Percentiles rank a stretch among this genome's conserved stretches.
Conservation (phyloP, 1,140 invertebrate genomes). For the Calosoma granatense region DNA sequence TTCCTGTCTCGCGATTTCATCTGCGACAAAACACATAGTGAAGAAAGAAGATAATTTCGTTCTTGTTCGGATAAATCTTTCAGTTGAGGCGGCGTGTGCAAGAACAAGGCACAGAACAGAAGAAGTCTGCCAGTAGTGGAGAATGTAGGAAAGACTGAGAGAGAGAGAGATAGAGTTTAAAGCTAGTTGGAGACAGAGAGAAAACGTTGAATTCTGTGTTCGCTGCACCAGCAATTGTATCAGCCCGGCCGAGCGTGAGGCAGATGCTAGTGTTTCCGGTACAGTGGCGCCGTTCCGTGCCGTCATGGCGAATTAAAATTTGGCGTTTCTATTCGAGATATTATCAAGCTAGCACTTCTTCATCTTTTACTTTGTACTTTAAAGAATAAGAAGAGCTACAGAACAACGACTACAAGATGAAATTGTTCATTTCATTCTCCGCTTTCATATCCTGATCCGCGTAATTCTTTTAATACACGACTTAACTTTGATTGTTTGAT, state of each 20-base stretch:
- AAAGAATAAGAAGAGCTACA: too few species aligned
- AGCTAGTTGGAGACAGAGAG: neutral
- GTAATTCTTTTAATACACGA: constrained; percentile 8
- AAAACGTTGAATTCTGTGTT: too few species aligned
- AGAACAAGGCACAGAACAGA: too few species aligned
- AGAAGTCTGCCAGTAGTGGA: too few species aligned
- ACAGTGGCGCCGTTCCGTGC: neutral
- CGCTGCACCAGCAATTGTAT: constrained; percentile 9
- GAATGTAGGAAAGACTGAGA: neutral
- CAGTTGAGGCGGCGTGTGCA: too few species aligned
- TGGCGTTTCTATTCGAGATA: neutral
- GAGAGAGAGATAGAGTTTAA: neutral
- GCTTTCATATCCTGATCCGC: neutral
- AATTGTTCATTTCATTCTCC: too few species aligned
- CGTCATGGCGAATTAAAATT: neutral
- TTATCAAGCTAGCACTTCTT: neutral
- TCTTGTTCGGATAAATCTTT: too few species aligned
- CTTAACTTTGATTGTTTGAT: constrained; percentile 4
- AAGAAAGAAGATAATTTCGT: too few species aligned
- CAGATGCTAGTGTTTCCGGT: constrained; percentile 1
- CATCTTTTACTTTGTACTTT: neutral
- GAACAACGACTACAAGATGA: too few species aligned
- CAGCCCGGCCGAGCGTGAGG: neutral
- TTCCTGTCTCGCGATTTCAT: too few species aligned
- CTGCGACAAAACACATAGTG: too few species aligned